A percentile compares a stretch with the other conserved stretches of the same genome.
phyloP scores from a whole-genome alignment of 2,113 vertebrate genomes.

The Zingel zingel region DNA sequence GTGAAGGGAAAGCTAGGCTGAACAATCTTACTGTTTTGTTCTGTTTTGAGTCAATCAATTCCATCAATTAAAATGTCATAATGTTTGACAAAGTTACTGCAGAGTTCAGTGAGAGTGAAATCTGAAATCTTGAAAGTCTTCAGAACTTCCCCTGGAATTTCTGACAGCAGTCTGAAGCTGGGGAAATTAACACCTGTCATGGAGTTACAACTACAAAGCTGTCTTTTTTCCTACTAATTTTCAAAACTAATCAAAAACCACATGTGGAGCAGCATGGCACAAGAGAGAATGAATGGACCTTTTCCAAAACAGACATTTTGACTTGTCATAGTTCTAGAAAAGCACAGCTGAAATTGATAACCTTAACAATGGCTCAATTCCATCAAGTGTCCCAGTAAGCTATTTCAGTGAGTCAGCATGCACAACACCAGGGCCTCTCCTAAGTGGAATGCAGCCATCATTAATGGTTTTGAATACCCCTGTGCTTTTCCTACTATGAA shows the following conservation, averaged over 20 bases:
- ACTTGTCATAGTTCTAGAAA: no score
- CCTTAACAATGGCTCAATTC: no score
- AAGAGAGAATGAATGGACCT: background rate
- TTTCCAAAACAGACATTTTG: no score
- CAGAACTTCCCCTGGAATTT: conserved; percentile 2
- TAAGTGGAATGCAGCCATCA: no score
- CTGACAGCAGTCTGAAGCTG: conserved; percentile 2
- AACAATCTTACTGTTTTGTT: background rate
- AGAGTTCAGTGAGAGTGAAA: conserved; percentile 13
- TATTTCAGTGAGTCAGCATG: no score
- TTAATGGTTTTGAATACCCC: no score
- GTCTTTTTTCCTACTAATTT: conserved; percentile 25
- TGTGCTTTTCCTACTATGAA: no score
- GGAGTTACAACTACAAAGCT: background rate
- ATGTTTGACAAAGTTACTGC: conserved; percentile 21
- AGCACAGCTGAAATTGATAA: no score
- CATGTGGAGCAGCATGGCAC: background rate
- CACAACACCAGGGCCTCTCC: no score
- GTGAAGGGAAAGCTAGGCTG: background rate
- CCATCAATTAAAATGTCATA: conserved; percentile 8
- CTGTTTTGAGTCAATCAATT: background rate
- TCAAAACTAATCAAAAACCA: conserved; percentile 14
- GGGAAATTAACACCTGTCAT: conserved; percentile 48
- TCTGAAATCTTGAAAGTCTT: background rate
- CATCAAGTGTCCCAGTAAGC: no score